Base-by-base conservation (phyloP, 2,797 vertebrate species). In the Heteromormyrus szaboi region DNA sequence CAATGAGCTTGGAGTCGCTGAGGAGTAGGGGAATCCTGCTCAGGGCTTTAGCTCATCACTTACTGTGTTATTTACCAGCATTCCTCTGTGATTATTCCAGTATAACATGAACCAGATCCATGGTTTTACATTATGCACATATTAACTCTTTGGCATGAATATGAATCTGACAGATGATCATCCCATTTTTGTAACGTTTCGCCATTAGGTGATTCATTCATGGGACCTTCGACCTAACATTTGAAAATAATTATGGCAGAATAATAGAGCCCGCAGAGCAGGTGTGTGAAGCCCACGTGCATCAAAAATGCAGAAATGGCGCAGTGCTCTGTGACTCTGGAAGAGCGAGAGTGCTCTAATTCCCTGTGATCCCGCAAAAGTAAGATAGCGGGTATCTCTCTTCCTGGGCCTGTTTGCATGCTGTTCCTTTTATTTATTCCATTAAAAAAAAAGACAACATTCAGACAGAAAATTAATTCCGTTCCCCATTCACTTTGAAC, bases 361-460 rank as follows among this genome's bases (percentile, higher is more conserved):
- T 46, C 46, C 79, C 79, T 50, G 79, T 84, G 79, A 84, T 84
- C 79, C 79, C 7, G 17, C 12, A 19, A 79, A 50, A 22, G 37
- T 46, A 84, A 84, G 19, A 50, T 50, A 46, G 41, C 5, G 19
- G 79, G 8, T 84, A 84, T 86, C 81, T 86, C 9, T 14, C 50
- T 87, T 62, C 33, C 19, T 87, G 37, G 41, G 54, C 41, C 29
- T 29, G 54, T 59, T 59, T n/a, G 29, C 53, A 56, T 33, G 37
- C 19, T 44, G 54, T 62, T 65, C 44, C 19, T 65, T 87, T 87
- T 87, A 86, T 86, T 86, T 56, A 87, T 87, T 62, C 86, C 86
- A 87, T 65, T 86, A 86, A 62, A 87, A 62, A 87, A 56, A 87
- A 87, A 62, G 86, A 87, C 54, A 87, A 65, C 33, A 65, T 87